Evolutionary conservation across 2,888 invertebrate genomes (phyloP), one percentile per base, ranked within the genome.

Genomic region (Formica aserva): DNA sequence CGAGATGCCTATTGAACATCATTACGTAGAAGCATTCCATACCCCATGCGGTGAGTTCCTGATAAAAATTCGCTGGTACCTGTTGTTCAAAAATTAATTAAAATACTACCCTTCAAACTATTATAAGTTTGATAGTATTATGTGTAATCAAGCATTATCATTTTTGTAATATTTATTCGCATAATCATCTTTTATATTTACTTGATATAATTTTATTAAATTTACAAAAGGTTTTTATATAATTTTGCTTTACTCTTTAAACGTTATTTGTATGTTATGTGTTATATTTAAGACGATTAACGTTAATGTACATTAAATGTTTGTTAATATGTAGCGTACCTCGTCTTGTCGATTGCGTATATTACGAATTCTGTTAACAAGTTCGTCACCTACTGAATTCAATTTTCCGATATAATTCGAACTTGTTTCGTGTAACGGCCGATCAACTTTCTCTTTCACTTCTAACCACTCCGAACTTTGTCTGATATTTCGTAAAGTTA

Each of bases 311-410:
- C 9, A 52, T n/a, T 41, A 38, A 29, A 29, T 29, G 26, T 63
- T 29, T 9, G 4, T 65, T 38, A 6, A 29, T 0, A 48, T 67
- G 4, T 29, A 29, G 32, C 96, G 94, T 63, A 97, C 95, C 94
- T 97, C 97, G 80, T 96, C 96, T 91, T 97, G 97, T 82, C 96
- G 95, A 92, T 97, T 97, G 65, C 96, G 95, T 38, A 96, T 94
- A 67, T 94, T 95, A 85, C 95, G 95, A 71, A 97, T 94, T 91
- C 96, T 96, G 57, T 91, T 91, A 1, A 95, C 85, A 45, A 96
- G 93, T 66, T 95, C 95, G 41, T 95, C 95, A 85, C 95, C 95
- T 13, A 94, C 93, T 18, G 92, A 90, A 57, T 95, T 94, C 26
- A 95, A 90, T 66, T 94, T 93, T n/a, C 91, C 91, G 55, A 93